Percentiles rank a stretch among this genome's conserved stretches.
phyloP scores from a whole-genome alignment of 2,113 vertebrate genomes.

The Brachypteracias leptosomus region DNA sequence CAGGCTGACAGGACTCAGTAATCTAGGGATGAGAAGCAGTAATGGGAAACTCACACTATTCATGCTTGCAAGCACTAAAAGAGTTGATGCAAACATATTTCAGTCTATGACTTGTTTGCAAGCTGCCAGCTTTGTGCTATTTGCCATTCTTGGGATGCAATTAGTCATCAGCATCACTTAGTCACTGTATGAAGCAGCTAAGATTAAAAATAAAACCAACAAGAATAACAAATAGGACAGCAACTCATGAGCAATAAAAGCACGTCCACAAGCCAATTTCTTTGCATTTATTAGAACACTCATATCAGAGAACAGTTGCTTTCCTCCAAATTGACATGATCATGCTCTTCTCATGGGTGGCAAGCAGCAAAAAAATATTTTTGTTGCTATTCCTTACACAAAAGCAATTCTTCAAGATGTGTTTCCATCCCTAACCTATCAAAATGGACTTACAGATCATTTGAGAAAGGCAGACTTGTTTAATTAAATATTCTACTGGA shows the following conservation, averaged over 20 bases:
- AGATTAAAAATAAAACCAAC: background rate
- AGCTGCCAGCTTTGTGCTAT: background rate
- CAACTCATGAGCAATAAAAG: background rate
- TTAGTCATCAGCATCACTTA: background rate
- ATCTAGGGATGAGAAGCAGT: background rate
- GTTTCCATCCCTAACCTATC: background rate
- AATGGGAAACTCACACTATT: background rate
- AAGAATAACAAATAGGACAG: background rate
- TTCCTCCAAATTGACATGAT: background rate
- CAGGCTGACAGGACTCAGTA: background rate
- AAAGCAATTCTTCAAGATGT: background rate
- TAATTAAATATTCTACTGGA: conserved; percentile 1
- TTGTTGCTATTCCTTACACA: background rate
- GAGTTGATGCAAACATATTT: background rate
- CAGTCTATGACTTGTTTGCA: background rate
- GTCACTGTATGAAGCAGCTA: background rate
- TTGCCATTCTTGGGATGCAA: background rate
- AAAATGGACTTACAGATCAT: background rate
- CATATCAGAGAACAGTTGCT: background rate
- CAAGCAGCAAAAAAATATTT: background rate
- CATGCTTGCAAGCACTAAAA: background rate
- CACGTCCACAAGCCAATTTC: background rate
- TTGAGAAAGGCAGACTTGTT: background rate
- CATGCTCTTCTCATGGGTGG: background rate
- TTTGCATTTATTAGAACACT: background rate